Conservation (phyloP, 2,797 vertebrate genomes). For the Schizopygopsis malacanthus region DNA sequence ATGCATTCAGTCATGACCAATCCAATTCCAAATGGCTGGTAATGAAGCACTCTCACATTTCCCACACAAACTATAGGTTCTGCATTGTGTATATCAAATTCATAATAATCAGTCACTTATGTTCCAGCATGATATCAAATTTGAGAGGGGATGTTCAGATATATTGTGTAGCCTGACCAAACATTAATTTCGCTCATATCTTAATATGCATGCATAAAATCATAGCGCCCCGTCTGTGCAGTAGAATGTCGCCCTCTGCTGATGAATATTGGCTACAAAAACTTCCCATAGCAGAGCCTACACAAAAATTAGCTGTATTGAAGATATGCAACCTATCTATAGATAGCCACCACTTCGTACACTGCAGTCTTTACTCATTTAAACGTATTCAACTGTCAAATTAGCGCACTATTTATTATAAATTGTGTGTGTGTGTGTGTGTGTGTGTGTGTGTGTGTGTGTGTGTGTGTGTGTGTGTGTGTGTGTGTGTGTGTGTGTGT, state of each 20-base stretch:
- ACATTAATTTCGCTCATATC: not conserved
- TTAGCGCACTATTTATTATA: not conserved
- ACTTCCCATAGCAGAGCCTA: not conserved
- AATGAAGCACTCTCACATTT: not conserved
- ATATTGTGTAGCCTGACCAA: not conserved
- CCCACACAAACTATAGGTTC: not conserved
- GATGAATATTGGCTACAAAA: not conserved
- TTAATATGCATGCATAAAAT: not conserved
- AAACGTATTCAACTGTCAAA: not conserved
- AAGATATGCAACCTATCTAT: not conserved
- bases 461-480: no score
- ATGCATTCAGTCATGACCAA: not conserved
- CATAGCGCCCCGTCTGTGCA: not conserved
- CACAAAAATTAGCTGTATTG: not conserved
- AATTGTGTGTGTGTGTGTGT: not conserved
- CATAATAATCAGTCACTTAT: not conserved
- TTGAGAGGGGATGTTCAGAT: not conserved
- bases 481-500: no score
- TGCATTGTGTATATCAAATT: not conserved
- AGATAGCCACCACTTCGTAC: not conserved
- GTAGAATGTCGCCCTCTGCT: slow-evolving; percentile 18
- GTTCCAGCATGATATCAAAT: not conserved
- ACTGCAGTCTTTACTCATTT: not conserved
- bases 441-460: not conserved
- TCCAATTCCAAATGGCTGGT: not conserved